A percentile compares a stretch with the other conserved stretches of the same genome.
These are phyloP conservation scores for Charina bottae DNA, from an alignment of 2,113 vertebrate species.

Conservation along the genomic window DNA sequence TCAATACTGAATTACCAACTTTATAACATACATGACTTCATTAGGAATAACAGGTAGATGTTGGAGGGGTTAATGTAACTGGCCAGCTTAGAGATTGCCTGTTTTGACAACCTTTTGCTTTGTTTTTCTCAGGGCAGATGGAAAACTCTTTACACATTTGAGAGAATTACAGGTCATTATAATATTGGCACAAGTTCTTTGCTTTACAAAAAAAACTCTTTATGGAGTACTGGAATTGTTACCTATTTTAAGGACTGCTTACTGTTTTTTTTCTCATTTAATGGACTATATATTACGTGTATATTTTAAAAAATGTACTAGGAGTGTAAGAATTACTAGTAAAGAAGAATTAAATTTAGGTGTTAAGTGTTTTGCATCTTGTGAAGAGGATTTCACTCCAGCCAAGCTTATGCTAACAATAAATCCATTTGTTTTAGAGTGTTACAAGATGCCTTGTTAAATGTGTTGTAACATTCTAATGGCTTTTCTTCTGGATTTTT, in stretches of 20 bases:
- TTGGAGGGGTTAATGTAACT: not conserved
- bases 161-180: not conserved
- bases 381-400: not conserved
- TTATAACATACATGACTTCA: not conserved
- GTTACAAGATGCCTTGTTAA: not conserved
- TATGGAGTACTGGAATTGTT: not conserved
- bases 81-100: not conserved
- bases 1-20: not conserved
- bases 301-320: rapidly evolving
- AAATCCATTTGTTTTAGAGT: not conserved
- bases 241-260: slow-evolving; percentile 7
- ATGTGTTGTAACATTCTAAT: not conserved
- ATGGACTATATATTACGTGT: not conserved
- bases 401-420: not conserved
- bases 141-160: not conserved
- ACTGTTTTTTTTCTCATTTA: not conserved
- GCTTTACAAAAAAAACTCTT: not conserved
- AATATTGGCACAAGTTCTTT: not conserved
- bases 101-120: not conserved
- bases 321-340: not conserved
- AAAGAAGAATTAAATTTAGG: not conserved
- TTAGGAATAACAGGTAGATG: not conserved
- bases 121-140: not conserved
- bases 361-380: not conserved
- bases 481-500: not conserved